phyloP scores from a whole-genome alignment of 2,888 invertebrate species.

The Drosophila nigricruria region DNA sequence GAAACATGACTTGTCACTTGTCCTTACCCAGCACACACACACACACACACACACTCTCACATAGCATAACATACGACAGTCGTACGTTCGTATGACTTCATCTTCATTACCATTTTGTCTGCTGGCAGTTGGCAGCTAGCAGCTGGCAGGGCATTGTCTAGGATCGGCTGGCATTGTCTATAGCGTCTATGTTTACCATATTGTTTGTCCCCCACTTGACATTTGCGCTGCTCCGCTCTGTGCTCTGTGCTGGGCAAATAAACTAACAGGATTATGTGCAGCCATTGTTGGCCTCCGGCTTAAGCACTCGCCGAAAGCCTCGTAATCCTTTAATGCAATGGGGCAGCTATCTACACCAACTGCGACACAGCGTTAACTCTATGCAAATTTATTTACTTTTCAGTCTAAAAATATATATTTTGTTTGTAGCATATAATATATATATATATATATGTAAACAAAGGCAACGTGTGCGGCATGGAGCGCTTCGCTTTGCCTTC shows the following conservation, averaged over 20 bases:
- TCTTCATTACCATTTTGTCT: constrained; percentile 60
- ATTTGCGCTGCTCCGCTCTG: constrained; percentile 45
- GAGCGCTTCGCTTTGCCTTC: constrained; percentile 14
- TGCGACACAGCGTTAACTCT: constrained; percentile 44
- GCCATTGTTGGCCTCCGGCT: constrained; percentile 58
- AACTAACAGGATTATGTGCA: constrained; percentile 77
- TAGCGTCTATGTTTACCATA: constrained; percentile 43
- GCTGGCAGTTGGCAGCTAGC: constrained; percentile 36
- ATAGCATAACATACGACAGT: constrained; percentile 1
- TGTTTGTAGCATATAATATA: not conserved
- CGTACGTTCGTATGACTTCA: constrained; percentile 61
- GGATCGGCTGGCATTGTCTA: constrained; percentile 41
- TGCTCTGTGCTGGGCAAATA: constrained; percentile 46
- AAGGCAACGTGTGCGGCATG: constrained; percentile 58
- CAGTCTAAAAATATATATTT: constrained; percentile 65
- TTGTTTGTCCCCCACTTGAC: constrained; percentile 68
- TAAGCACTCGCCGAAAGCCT: constrained; percentile 37
- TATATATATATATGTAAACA: constrained; percentile 38
- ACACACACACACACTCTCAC: not conserved
- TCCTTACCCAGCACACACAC: not conserved
- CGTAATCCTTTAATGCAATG: constrained; percentile 72
- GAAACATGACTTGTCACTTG: constrained; percentile 55
- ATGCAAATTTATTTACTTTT: constrained; percentile 76
- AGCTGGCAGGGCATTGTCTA: constrained; percentile 52
- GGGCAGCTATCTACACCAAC: constrained; percentile 24